A percentile compares a stretch with the other conserved stretches of the same genome.
phyloP scores from a whole-genome alignment of 2,797 vertebrate genomes.

The Bucorvus abyssinicus region DNA sequence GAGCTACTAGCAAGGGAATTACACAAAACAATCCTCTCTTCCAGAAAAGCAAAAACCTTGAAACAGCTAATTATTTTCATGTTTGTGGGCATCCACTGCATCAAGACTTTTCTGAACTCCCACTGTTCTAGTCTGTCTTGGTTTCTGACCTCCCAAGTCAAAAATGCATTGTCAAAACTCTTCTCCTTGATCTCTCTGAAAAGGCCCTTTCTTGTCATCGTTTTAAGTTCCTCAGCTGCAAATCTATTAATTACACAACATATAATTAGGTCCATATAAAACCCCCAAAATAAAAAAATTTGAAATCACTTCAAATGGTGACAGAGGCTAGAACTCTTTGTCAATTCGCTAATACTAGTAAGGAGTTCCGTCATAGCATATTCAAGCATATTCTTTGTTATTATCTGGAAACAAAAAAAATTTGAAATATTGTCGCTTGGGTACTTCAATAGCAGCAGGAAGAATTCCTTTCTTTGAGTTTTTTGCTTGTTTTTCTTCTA shows the following conservation, averaged over 20 bases:
- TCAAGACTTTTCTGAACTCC: neutral
- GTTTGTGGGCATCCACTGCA: neutral
- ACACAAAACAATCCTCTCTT: neutral
- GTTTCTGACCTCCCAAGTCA: slow-evolving; percentile 39
- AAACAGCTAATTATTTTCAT: slow-evolving; percentile 16
- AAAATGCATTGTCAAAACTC: neutral
- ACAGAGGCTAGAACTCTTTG: neutral
- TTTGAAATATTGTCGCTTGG: neutral
- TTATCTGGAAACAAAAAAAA: neutral
- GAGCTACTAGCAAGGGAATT: neutral
- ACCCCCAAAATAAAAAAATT: neutral
- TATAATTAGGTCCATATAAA: neutral
- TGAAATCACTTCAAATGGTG: neutral
- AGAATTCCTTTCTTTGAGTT: rapidly evolving
- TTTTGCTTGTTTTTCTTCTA: neutral
- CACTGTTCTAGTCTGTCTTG: neutral
- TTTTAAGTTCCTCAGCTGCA: neutral
- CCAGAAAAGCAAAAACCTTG: neutral
- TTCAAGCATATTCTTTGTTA: neutral
- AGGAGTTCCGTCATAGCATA: neutral
- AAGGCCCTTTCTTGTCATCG: neutral
- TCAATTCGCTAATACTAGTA: neutral
- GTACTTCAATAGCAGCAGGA: neutral
- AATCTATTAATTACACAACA: slow-evolving; percentile 4
- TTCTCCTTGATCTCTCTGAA: slow-evolving; percentile 15